Base-by-base conservation (phyloP, 1,140 invertebrate species). In the Drosophila jambulina region DNA sequence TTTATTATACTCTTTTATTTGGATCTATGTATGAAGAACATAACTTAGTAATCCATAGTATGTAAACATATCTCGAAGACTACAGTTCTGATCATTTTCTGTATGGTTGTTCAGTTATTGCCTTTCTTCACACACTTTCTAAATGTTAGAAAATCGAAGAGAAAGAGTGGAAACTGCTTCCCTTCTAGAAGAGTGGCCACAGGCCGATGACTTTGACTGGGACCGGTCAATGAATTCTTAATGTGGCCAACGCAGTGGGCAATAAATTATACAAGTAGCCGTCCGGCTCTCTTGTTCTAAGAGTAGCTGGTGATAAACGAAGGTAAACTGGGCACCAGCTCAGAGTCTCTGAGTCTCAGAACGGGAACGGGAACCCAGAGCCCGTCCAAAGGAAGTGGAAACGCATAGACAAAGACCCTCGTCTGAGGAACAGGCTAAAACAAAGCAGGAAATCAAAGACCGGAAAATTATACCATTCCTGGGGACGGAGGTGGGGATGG, bases 161-260 rank as follows among this genome's bases (percentile, higher is more conserved):
- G 64, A 64, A 43, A 59, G 49, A 64, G 38, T 34, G 23, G 57
- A 23, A 54, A 12, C 62, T 75, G 87, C 74, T 84, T 75, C 85
- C 72, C 80, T 88, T 71, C 76, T 62, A 67, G 53, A 23, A 38
- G 10, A 17, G 42, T 80, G 65, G 69, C 62, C 79, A 80, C 78
- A 91, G 86, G 86, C 82, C 86, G 82, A 87, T 90, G 85, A 88
- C 86, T 71, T 72, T 71, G 67, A 59, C 43, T 72, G 77, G 79
- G 56, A 80, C 75, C 87, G 86, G 86, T 90, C 86, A 90, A 84
- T 90, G 87, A 82, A 90, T 90, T 85, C 71, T 86, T 91, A 90
- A 85, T 90, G 82, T 71, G 62, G 75, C 48, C 48, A 77, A 68
- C 69, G 57, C 60, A 69, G 84, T 78, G 80, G 65, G 84, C 85